Conservation (phyloP, 2,113 vertebrate genomes). For the Manacus vitellinus region DNA sequence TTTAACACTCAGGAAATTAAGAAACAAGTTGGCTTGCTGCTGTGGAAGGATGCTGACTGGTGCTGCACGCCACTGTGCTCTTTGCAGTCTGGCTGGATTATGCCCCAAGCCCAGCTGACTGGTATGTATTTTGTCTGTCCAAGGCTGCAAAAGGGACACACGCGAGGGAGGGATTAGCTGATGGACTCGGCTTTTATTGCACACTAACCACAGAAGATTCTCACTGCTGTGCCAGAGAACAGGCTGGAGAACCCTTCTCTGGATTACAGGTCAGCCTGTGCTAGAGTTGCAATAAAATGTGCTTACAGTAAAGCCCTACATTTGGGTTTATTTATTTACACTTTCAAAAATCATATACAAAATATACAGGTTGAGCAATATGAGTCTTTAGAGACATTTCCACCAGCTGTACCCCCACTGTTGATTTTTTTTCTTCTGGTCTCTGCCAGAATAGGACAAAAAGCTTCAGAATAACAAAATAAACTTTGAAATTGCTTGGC, state of each 20-base stretch:
- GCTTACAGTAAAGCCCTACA: not conserved
- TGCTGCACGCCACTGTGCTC: rapidly evolving
- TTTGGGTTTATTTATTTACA: not conserved
- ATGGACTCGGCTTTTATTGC: not conserved
- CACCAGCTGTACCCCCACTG: slow-evolving; percentile 1
- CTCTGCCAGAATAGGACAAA: slow-evolving; percentile 48
- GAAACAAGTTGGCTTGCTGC: not conserved
- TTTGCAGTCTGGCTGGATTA: not conserved
- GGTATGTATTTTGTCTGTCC: not conserved
- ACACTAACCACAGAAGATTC: not conserved
- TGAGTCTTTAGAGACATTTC: not conserved
- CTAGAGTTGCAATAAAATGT: not conserved
- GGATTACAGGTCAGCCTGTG: not conserved
- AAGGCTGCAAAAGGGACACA: not conserved
- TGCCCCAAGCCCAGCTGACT: not conserved
- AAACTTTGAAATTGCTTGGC: slow-evolving; percentile 49
- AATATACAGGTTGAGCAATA: slow-evolving; percentile 11
- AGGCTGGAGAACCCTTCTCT: not conserved
- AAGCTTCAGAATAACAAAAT: slow-evolving; percentile 37
- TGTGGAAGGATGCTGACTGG: not conserved
- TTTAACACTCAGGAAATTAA: not conserved
- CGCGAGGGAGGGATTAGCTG: not conserved
- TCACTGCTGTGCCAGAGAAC: not conserved
- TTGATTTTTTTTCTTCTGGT: not conserved
- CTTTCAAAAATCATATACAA: not conserved